These are phyloP conservation scores for Autographa gamma DNA, from an alignment of 2,888 invertebrate genomes.

Conservation along the genomic window DNA sequence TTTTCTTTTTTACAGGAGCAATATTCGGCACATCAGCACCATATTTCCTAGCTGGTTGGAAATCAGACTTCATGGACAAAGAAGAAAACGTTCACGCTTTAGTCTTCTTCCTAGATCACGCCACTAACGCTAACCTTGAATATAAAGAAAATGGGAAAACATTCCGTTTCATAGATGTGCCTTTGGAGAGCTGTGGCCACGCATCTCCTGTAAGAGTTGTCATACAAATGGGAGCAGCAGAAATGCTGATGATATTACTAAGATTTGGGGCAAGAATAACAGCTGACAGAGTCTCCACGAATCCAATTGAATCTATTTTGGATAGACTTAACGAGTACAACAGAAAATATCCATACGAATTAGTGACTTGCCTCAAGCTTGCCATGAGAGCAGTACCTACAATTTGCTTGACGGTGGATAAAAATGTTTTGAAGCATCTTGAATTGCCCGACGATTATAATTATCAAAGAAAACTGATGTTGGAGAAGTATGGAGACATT, in stretches of 20 bases:
- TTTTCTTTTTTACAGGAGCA: slow-evolving; percentile 91
- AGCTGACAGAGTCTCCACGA: slow-evolving; percentile 88
- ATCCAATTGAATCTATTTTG: slow-evolving; percentile 90
- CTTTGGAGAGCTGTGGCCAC: slow-evolving; percentile 94
- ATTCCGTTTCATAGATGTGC: slow-evolving; percentile 92
- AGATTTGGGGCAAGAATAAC: slow-evolving; percentile 91
- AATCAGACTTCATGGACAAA: slow-evolving; percentile 93
- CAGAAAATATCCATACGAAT: slow-evolving; percentile 91
- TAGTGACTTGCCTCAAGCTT: slow-evolving; percentile 91
- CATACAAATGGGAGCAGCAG: slow-evolving; percentile 92
- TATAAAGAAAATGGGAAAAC: slow-evolving; percentile 80
- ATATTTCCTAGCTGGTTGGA: slow-evolving; percentile 95
- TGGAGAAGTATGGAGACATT: slow-evolving; percentile 85
- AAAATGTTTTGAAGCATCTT: slow-evolving; percentile 72
- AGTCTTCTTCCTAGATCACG: slow-evolving; percentile 94
- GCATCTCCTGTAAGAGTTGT: slow-evolving; percentile 93
- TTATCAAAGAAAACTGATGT: slow-evolving; percentile 78
- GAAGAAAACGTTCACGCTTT: slow-evolving; percentile 94
- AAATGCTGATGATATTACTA: slow-evolving; percentile 92
- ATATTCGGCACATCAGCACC: slow-evolving; percentile 94
- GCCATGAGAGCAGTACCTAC: slow-evolving; percentile 90
- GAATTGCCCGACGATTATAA: slow-evolving; percentile 81
- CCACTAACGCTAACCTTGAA: slow-evolving; percentile 90
- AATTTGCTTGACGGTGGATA: slow-evolving; percentile 86
- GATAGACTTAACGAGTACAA: slow-evolving; percentile 91